Conservation (phyloP, 2,797 vertebrate species). For the Typhlichthys subterraneus region DNA sequence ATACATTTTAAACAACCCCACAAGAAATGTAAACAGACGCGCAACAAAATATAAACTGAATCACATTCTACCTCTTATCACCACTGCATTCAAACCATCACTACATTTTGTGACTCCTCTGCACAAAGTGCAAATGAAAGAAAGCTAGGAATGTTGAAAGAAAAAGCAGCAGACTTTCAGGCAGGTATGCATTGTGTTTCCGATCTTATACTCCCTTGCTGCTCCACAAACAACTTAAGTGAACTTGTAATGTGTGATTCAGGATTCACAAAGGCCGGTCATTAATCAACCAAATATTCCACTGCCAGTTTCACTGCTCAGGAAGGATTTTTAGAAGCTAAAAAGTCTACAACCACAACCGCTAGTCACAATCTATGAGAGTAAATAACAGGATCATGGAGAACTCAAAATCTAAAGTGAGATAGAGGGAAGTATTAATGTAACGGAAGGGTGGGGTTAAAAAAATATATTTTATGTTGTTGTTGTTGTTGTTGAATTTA, state of each 20-base stretch:
- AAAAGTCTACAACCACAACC: constrained; percentile 32
- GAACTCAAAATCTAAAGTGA: constrained; percentile 16
- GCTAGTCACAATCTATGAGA: constrained; percentile 2
- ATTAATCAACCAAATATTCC: constrained; percentile 23
- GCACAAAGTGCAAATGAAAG: constrained; percentile 20
- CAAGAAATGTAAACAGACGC: constrained; percentile 62
- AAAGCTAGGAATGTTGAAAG: constrained; percentile 55
- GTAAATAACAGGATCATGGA: constrained; percentile 10
- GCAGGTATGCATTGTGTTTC: constrained; percentile 64
- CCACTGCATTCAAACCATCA: constrained; percentile 3
- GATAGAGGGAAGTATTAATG: constrained; percentile 22
- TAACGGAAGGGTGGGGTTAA: constrained; percentile 42
- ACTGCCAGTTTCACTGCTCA: constrained; percentile 1
- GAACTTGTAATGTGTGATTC: constrained; percentile 45
- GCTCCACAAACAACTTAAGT: constrained; percentile 4
- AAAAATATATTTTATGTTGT: constrained; percentile 33
- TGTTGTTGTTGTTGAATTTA: constrained; percentile 46
- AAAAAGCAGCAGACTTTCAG: constrained; percentile 31
- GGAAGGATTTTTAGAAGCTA: constrained; percentile 16
- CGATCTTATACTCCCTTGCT: constrained; percentile 53
- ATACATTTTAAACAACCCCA: constrained; percentile 47
- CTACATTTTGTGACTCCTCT: constrained; percentile 5
- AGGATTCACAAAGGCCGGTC: constrained; percentile 26
- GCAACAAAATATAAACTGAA: constrained; percentile 65
- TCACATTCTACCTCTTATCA: constrained; percentile 25